Evolutionary conservation across 53 echinoderm and acorn worm species (phyloP).

Genomic region (Echinometra lucunter): DNA sequence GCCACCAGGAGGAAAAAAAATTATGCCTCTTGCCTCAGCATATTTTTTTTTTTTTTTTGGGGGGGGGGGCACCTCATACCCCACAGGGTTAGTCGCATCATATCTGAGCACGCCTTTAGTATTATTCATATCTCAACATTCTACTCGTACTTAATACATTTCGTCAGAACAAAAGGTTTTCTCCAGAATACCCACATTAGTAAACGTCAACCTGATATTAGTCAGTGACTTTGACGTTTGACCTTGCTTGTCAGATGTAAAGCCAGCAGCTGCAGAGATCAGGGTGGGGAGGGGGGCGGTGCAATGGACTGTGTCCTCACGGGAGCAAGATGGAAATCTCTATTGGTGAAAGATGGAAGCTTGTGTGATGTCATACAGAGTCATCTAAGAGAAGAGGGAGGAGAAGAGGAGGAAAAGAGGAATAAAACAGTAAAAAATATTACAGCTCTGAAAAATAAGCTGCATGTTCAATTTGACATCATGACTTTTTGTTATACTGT

Average conservation of each 20-base stretch:
- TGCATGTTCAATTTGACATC: no score
- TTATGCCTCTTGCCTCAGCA: no score
- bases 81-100: no score
- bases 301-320: not conserved
- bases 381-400: slow-evolving; percentile 26
- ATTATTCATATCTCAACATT: not conserved
- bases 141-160: not conserved
- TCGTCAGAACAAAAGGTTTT: not conserved
- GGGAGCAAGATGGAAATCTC: slow-evolving; percentile 33
- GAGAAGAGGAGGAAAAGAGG: not conserved
- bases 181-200: not conserved
- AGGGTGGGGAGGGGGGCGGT: not conserved
- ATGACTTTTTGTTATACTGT: no score
- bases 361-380: slow-evolving; percentile 57
- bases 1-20: no score
- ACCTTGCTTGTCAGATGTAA: not conserved
- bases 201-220: not conserved
- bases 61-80: no score
- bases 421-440: no score
- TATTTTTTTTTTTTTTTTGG: no score
- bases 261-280: not conserved
- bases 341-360: slow-evolving; percentile 48
- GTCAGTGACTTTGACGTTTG: not conserved
- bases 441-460: no score
- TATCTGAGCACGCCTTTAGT: no score